These are phyloP conservation scores for Podilymbus podiceps DNA, from an alignment of 2,113 vertebrate genomes.

Conservation along the genomic window DNA sequence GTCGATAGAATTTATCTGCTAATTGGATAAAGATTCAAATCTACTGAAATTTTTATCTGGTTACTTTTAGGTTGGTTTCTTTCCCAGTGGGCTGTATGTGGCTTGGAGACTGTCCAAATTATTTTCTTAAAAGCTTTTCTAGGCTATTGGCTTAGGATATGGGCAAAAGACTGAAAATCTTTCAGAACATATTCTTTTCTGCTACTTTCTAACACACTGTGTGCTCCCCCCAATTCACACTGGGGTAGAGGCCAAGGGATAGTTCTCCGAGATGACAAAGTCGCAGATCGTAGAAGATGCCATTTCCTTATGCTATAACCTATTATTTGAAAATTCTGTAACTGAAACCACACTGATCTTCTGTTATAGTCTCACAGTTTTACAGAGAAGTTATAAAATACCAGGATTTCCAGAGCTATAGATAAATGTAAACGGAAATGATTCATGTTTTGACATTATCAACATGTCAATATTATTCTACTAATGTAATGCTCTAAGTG, in stretches of 20 bases:
- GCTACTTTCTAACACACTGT: background rate
- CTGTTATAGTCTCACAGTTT: background rate
- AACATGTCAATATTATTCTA: background rate
- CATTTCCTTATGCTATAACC: background rate
- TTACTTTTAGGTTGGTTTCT: constrained; percentile 23
- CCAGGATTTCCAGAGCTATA: background rate
- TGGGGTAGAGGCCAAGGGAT: background rate
- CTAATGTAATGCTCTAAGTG: background rate
- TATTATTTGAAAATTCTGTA: background rate
- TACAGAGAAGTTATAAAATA: background rate
- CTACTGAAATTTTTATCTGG: constrained; percentile 20
- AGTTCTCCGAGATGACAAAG: background rate
- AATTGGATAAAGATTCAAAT: constrained; percentile 5
- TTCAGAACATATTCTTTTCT: background rate
- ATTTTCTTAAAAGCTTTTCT: constrained; percentile 13
- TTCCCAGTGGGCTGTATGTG: background rate
- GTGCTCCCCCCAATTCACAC: accelerated
- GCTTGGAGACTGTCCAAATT: constrained; percentile 17
- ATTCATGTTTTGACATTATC: background rate
- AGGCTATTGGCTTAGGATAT: background rate
- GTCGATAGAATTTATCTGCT: background rate
- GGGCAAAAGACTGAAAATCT: background rate
- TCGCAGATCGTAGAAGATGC: background rate
- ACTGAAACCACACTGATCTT: background rate
- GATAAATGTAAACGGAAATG: background rate